These are phyloP conservation scores for Clarias gariepinus DNA, from an alignment of 2,113 vertebrate genomes.

Conservation along the genomic window DNA sequence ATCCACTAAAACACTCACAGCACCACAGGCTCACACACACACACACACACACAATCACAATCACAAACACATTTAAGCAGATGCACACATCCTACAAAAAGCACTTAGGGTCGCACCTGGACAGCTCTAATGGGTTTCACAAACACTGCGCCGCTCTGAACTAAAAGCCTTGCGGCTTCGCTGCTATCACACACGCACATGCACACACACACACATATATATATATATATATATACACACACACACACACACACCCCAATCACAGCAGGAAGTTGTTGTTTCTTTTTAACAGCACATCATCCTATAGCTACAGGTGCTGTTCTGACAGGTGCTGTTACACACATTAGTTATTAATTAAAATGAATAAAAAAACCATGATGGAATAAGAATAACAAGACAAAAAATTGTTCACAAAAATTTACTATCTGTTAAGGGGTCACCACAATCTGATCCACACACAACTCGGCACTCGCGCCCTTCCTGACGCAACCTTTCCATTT, in stretches of 20 bases:
- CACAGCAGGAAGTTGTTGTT: background rate
- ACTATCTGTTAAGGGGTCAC: too few relatives aligned
- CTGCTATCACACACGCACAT: slow-evolving; percentile 25
- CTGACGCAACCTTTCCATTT: too few relatives aligned
- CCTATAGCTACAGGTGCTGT: slow-evolving; percentile 32
- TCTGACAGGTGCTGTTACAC: background rate
- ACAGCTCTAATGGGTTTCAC: slow-evolving; percentile 42
- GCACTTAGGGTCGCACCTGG: slow-evolving; percentile 40
- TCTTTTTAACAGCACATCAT: background rate
- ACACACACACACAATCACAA: slow-evolving; percentile 38
- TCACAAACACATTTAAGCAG: slow-evolving; percentile 39
- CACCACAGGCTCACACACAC: background rate
- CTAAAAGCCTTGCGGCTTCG: slow-evolving; percentile 28
- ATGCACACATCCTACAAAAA: slow-evolving; percentile 36
- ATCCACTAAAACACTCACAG: slow-evolving; percentile 50
- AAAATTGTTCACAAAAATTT: too few relatives aligned
- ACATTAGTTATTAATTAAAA: too few relatives aligned
- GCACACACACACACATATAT: background rate
- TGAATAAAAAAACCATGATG: too few relatives aligned
- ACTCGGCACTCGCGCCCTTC: too few relatives aligned
- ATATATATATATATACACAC: background rate
- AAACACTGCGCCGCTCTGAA: slow-evolving; percentile 29
- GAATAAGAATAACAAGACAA: too few relatives aligned
- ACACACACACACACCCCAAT: slow-evolving; percentile 22
- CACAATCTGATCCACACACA: too few relatives aligned